Evolutionary conservation across 2,797 vertebrate genomes (phyloP).

Genomic region (Enteromius viviparus): DNA sequence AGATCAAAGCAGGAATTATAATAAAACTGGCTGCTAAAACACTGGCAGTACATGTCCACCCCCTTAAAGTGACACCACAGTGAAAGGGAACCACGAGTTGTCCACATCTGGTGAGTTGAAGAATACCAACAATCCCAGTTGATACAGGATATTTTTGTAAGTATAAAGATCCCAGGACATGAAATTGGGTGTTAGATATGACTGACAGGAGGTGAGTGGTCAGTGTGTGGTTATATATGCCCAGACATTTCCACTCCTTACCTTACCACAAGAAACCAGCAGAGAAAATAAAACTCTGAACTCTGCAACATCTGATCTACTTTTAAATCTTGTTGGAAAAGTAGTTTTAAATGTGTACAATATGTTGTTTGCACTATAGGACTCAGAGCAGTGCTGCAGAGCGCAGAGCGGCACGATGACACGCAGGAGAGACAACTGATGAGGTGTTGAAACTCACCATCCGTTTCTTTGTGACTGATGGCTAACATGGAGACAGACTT

Average conservation of each 20-base stretch:
- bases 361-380: not conserved
- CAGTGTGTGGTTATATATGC: not conserved
- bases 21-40: conserved; percentile 22
- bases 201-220: conserved; percentile 12
- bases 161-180: not conserved
- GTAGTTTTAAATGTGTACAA: not conserved
- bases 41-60: conserved; percentile 25
- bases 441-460: conserved; percentile 79
- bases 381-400: conserved; percentile 7
- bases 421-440: not conserved
- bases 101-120: conserved; percentile 17
- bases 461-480: conserved; percentile 83
- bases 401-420: not conserved
- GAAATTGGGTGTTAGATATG: conserved; percentile 10
- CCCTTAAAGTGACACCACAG: conserved; percentile 44
- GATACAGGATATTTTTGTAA: not conserved
- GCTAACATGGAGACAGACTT: conserved; percentile 89
- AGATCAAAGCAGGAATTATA: conserved; percentile 56
- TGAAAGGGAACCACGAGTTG: conserved; percentile 21
- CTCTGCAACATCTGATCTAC: conserved; percentile 18
- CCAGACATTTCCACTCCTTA: not conserved
- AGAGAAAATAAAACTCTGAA: conserved; percentile 22
- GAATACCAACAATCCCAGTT: conserved; percentile 21
- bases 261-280: not conserved
- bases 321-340: not conserved